phyloP scores from a whole-genome alignment of 2,888 invertebrate genomes.

The Drosophila stalkeri region DNA sequence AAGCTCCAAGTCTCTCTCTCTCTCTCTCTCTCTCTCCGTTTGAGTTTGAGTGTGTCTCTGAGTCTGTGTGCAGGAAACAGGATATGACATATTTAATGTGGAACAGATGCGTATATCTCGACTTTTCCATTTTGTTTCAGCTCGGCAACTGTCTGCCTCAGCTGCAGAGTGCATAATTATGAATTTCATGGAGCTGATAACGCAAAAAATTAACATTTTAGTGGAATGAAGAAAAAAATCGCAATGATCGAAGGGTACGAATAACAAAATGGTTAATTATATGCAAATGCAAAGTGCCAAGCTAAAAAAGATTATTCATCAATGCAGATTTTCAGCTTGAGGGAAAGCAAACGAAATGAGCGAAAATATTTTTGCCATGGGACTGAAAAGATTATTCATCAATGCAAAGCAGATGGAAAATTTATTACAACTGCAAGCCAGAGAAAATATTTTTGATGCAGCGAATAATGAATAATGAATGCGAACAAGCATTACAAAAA shows the following conservation, averaged over 20 bases:
- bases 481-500: not conserved
- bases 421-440: not conserved
- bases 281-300: conserved; percentile 57
- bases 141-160: conserved; percentile 41
- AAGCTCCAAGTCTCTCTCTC: conserved; percentile 46
- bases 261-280: conserved; percentile 60
- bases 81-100: conserved; percentile 81
- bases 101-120: conserved; percentile 73
- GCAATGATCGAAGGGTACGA: conserved; percentile 3
- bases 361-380: not conserved
- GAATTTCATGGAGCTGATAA: conserved; percentile 40
- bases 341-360: not conserved
- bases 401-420: conserved; percentile 4
- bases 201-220: conserved; percentile 19
- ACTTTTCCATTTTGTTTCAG: conserved; percentile 46
- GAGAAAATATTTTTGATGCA: not conserved
- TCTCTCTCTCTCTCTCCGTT: not conserved
- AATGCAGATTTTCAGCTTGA: conserved; percentile 8
- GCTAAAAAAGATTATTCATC: conserved; percentile 23
- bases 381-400: conserved; percentile 8
- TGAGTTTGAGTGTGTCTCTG: conserved; percentile 4
- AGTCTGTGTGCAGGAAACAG: conserved; percentile 73
- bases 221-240: conserved; percentile 7
- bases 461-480: not conserved
- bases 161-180: conserved; percentile 52